Evolutionary conservation across 2,113 vertebrate species (phyloP).

Genomic region (cat (Felis catus)): F.catus_Fca126_mat1.0 CM031420.1:146055501-146056000

Average conservation of each 20-base stretch:
- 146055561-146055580: not conserved
- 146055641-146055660: not conserved
- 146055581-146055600: not conserved
- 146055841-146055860: not conserved
- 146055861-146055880: too few relatives aligned
- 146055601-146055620: not conserved
- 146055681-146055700: constrained; percentile 3
- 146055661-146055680: not conserved
- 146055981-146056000: not conserved
- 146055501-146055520: not conserved
- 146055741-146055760: not conserved
- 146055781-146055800: not conserved
- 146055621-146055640: not conserved
- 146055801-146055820: not conserved
- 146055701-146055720: not conserved
- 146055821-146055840: not conserved
- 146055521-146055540: not conserved
- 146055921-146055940: not conserved
- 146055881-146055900: not conserved
- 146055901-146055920: not conserved
- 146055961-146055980: not conserved
- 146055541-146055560: not conserved
- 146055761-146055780: not conserved
- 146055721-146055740: not conserved
- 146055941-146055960: not conserved